Evolutionary conservation across 2,888 invertebrate genomes (phyloP).

Genomic region (Dolichomitus sp.): DNA sequence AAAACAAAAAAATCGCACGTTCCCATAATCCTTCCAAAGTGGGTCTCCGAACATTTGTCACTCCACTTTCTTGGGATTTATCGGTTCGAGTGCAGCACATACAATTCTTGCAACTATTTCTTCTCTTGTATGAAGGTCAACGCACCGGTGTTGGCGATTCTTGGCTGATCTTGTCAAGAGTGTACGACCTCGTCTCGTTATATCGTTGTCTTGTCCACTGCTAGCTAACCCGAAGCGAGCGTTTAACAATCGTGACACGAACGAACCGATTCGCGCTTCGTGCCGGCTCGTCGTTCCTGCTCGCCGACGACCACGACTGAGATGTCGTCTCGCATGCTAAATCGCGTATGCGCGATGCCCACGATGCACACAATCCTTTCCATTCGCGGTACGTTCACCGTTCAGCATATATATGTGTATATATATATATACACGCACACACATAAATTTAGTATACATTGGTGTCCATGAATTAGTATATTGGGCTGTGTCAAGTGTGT

Average conservation of each 20-base stretch:
- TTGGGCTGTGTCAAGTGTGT: slow-evolving; percentile 57
- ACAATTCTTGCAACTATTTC: slow-evolving; percentile 1
- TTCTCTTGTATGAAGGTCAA: slow-evolving; percentile 57
- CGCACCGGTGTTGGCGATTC: slow-evolving; percentile 48
- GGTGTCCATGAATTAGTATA: slow-evolving; percentile 46
- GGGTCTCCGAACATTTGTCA: slow-evolving; percentile 12
- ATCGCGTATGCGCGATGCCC: slow-evolving; percentile 62
- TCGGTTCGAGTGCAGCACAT: background rate
- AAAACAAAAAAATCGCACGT: background rate
- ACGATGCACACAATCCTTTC: slow-evolving; percentile 46
- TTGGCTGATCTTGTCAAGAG: slow-evolving; percentile 25
- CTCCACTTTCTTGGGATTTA: slow-evolving; percentile 13
- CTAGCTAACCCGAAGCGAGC: slow-evolving; percentile 32
- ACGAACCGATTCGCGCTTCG: slow-evolving; percentile 58
- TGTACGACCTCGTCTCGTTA: slow-evolving; percentile 54
- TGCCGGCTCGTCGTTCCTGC: slow-evolving; percentile 45
- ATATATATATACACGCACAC: background rate
- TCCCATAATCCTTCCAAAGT: background rate
- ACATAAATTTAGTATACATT: background rate
- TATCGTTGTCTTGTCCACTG: slow-evolving; percentile 9
- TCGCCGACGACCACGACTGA: slow-evolving; percentile 24
- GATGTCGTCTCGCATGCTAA: slow-evolving; percentile 47
- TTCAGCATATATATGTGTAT: slow-evolving; percentile 40
- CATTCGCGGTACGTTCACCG: slow-evolving; percentile 32
- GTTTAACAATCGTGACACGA: slow-evolving; percentile 67